Percentiles rank a stretch among this genome's conserved stretches.
These are phyloP conservation scores for Megamerina dolium DNA, from an alignment of 2,888 invertebrate species.

Conservation along the genomic window DNA sequence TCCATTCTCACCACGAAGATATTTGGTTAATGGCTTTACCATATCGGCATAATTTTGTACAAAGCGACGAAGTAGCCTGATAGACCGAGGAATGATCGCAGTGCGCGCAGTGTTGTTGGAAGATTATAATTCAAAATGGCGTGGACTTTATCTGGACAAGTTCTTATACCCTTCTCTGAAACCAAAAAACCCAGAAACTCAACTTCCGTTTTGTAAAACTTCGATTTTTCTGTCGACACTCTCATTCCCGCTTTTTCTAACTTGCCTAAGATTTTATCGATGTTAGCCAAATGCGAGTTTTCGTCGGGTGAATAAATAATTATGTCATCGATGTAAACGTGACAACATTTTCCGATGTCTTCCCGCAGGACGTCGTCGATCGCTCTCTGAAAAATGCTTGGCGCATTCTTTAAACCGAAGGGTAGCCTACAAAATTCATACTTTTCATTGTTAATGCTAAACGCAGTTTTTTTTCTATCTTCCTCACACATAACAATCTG, in stretches of 20 bases:
- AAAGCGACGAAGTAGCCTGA: slow-evolving; percentile 4
- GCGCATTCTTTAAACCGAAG: too few relatives aligned
- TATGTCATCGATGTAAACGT: too few relatives aligned
- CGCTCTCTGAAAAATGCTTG: too few relatives aligned
- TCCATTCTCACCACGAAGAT: slow-evolving; percentile 12
- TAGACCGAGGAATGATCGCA: slow-evolving; percentile 1
- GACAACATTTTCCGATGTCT: too few relatives aligned
- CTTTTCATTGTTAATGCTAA: too few relatives aligned
- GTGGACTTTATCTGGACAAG: neutral
- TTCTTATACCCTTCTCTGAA: neutral
- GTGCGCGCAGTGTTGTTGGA: neutral
- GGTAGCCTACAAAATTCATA: too few relatives aligned
- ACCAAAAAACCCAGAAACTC: slow-evolving; percentile 1
- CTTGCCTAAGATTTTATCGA: too few relatives aligned
- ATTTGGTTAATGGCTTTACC: slow-evolving; percentile 12
- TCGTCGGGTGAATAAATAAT: too few relatives aligned
- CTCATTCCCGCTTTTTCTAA: slow-evolving; percentile 3
- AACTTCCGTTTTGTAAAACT: slow-evolving; percentile 1
- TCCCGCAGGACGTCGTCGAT: too few relatives aligned
- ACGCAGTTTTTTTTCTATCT: too few relatives aligned
- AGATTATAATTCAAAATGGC: slow-evolving; percentile 1
- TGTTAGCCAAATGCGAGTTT: too few relatives aligned
- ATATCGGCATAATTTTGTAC: slow-evolving; percentile 16
- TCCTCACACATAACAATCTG: too few relatives aligned
- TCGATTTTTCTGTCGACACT: neutral